These are phyloP conservation scores for Oncorhynchus keta DNA, from an alignment of 2,113 vertebrate genomes.

Conservation along the genomic window DNA sequence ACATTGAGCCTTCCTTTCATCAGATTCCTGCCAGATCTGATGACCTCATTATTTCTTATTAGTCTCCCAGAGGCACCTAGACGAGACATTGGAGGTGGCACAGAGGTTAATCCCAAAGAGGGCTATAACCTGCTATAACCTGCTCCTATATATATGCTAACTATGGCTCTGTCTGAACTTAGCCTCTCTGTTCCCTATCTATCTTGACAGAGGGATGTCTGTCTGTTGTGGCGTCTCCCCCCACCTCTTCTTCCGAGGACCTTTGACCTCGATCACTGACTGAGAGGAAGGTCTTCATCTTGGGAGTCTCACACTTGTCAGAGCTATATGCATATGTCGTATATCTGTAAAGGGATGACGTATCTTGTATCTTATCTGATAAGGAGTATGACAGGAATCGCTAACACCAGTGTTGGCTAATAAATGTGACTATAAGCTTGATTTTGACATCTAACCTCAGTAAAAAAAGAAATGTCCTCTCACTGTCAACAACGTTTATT, in stretches of 20 bases:
- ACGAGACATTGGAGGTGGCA: conserved; percentile 71
- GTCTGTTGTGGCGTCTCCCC: conserved; percentile 21
- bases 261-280: too few relatives aligned
- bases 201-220: too few relatives aligned
- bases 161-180: conserved; percentile 24
- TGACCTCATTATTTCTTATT: conserved; percentile 77
- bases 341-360: neutral
- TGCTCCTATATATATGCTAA: conserved; percentile 29
- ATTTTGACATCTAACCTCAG: conserved; percentile 21
- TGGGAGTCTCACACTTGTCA: neutral
- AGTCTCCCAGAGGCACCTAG: conserved; percentile 65
- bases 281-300: too few relatives aligned
- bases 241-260: conserved; percentile 33
- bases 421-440: neutral
- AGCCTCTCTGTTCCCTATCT: too few relatives aligned
- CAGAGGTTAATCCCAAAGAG: conserved; percentile 67
- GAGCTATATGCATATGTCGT: neutral
- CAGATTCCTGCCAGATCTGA: conserved; percentile 47
- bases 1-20: conserved; percentile 50
- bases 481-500: too few relatives aligned
- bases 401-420: neutral
- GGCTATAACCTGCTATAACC: conserved; percentile 34
- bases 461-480: too few relatives aligned
- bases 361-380: neutral
- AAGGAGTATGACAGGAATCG: neutral